These are phyloP conservation scores for Scarus forsteni DNA, from an alignment of 2,797 vertebrate species.

Conservation along the genomic window DNA sequence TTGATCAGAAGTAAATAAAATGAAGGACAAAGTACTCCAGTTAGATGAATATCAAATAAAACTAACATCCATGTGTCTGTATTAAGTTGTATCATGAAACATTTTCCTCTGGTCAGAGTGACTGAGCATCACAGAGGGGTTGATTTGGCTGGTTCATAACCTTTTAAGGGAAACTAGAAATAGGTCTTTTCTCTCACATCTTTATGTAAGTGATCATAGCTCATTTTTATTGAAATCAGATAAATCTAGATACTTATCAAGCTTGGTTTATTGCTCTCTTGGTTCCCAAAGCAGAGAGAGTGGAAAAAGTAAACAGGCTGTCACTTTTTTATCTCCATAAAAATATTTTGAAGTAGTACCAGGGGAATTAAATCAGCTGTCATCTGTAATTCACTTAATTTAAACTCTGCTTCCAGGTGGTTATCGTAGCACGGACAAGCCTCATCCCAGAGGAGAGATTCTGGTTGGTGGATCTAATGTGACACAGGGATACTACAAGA, in stretches of 20 bases:
- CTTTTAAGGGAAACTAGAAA: constrained; percentile 66
- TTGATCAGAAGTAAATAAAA: too few relatives aligned
- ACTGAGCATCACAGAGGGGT: constrained; percentile 6
- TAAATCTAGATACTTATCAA: constrained; percentile 44
- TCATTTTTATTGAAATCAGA: constrained; percentile 41
- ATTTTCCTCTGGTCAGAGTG: not conserved
- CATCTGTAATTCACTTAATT: not conserved
- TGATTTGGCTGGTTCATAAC: constrained; percentile 22
- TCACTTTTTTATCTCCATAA: constrained; percentile 14
- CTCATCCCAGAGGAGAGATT: constrained; percentile 94
- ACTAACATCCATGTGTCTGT: not conserved
- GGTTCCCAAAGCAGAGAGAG: constrained; percentile 12
- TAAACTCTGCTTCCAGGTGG: constrained; percentile 81
- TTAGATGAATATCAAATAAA: too few relatives aligned
- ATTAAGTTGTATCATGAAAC: constrained; percentile 2
- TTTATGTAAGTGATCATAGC: constrained; percentile 25
- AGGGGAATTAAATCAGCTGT: not conserved
- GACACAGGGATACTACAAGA: constrained; percentile 96
- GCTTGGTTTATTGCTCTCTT: constrained; percentile 25
- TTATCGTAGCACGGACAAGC: constrained; percentile 91
- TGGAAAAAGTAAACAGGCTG: constrained; percentile 24
- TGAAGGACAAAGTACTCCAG: too few relatives aligned
- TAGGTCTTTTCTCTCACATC: constrained; percentile 10
- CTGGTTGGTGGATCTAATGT: constrained; percentile 94
- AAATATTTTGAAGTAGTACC: not conserved